Base-by-base conservation (phyloP, 2,888 invertebrate species). In the Drymonia ruficornis region DNA sequence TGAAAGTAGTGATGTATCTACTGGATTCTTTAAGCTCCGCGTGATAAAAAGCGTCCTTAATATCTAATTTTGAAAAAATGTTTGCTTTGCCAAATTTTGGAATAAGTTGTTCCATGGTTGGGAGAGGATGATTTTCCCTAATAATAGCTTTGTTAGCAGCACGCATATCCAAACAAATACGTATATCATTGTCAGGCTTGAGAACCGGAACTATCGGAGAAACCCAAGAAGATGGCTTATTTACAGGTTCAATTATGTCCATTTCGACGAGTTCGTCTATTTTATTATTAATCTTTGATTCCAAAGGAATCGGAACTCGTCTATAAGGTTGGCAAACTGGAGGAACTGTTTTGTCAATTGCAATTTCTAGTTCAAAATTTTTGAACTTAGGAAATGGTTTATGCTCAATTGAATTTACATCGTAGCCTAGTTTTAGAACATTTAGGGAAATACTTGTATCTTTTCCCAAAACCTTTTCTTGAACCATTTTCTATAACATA, bases 61-160 rank as follows among this genome's bases (percentile, higher is more conserved):
- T 51, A 15, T 51, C 51, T n/a, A 51, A 28, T 44, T 49, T 51
- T 6, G 48, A 38, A 9, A 55, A 55, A 9, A 3, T 7, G 4
- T 8, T 1, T 7, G 29, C 7, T 9, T 29, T 29, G 1, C 29
- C 7, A 1, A 29, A 1, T 29, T 29, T 29, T 9, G 29, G 29
- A 9, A 29, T 7, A 29, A 29, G 29, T 3, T 29, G 8, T 5
- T 7, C 9, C 29, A 29, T 29, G 1, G 6, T 7, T 7, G 29
- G 29, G 6, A 29, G 2, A 38, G 69, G 67, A 40, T 69, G 64
- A 12, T 54, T 69, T 56, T 70, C 70, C 28, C 69, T 31, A 0
- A 55, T 38, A 8, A 72, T 68, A 6, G 70, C 65, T 7, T 13
- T 16, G 47, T 66, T 69, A 9, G 64, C 66, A 9, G 52, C 40